A percentile compares a stretch with the other conserved stretches of the same genome.
These are phyloP conservation scores for Myotis brandtii DNA, from an alignment of 2,113 vertebrate species.

Conservation along the genomic window DNA sequence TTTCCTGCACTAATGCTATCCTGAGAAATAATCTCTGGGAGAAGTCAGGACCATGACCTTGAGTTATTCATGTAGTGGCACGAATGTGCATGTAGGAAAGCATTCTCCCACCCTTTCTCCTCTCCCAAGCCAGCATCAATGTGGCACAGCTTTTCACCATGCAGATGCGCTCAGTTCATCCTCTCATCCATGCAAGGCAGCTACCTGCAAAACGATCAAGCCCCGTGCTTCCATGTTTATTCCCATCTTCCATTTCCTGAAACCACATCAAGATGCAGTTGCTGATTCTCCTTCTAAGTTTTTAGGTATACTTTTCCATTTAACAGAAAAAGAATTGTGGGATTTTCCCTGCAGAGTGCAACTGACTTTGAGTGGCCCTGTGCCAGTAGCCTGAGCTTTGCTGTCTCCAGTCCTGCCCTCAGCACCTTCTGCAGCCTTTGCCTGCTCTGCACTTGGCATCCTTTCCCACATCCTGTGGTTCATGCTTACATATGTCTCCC, in stretches of 20 bases:
- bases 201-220: neutral
- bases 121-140: fast-evolving
- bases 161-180: no score
- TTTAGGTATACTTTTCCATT: neutral
- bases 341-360: fast-evolving
- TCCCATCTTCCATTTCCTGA: neutral
- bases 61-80: neutral
- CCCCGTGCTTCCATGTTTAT: neutral
- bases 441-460: neutral
- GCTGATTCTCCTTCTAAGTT: neutral
- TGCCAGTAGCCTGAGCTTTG: neutral
- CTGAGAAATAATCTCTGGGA: neutral
- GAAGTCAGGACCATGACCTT: neutral
- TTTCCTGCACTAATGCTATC: fast-evolving
- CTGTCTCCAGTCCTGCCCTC: neutral
- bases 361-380: fast-evolving
- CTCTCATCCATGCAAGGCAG: neutral
- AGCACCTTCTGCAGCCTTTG: no score
- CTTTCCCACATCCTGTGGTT: neutral
- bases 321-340: no score
- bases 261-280: neutral
- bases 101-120: neutral
- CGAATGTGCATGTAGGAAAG: fast-evolving
- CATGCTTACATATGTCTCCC: neutral
- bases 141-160: neutral